These are phyloP conservation scores for Aphelocoma californica DNA, from an alignment of 2,797 vertebrate genomes.

Conservation along the genomic window DNA sequence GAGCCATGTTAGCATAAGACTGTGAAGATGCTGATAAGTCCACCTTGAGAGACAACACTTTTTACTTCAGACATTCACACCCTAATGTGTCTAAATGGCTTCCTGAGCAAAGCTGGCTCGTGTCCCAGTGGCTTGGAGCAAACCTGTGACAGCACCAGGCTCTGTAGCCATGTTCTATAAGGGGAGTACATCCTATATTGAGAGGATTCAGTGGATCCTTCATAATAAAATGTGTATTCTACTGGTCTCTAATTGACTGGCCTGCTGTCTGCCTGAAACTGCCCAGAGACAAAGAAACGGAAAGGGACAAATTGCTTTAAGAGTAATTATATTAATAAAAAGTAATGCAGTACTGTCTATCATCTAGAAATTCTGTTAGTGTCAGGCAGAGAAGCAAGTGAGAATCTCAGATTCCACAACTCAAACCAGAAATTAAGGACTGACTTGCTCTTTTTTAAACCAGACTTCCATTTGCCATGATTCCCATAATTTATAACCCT, in stretches of 20 bases:
- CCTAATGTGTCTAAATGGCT: background rate
- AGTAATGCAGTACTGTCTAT: background rate
- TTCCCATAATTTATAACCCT: constrained; percentile 33
- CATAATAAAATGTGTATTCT: background rate
- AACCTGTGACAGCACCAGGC: background rate
- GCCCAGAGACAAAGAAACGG: background rate
- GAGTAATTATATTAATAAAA: constrained; percentile 36
- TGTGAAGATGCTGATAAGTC: background rate
- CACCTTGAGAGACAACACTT: background rate
- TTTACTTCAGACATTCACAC: background rate
- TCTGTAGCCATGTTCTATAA: background rate
- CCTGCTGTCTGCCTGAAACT: background rate
- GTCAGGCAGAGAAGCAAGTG: background rate
- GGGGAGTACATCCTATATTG: background rate
- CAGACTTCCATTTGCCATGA: background rate
- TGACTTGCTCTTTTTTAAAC: background rate
- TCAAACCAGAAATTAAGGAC: constrained; percentile 18
- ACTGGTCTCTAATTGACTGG: background rate
- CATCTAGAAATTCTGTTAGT: background rate
- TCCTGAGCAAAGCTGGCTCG: background rate
- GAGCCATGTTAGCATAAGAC: background rate
- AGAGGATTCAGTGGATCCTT: background rate
- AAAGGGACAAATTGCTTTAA: constrained; percentile 13
- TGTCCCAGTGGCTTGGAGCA: background rate
- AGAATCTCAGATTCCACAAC: background rate